A percentile compares a stretch with the other conserved stretches of the same genome.
These are phyloP conservation scores for Eumeta japonica DNA, from an alignment of 1,140 invertebrate genomes.

Conservation along the genomic window DNA sequence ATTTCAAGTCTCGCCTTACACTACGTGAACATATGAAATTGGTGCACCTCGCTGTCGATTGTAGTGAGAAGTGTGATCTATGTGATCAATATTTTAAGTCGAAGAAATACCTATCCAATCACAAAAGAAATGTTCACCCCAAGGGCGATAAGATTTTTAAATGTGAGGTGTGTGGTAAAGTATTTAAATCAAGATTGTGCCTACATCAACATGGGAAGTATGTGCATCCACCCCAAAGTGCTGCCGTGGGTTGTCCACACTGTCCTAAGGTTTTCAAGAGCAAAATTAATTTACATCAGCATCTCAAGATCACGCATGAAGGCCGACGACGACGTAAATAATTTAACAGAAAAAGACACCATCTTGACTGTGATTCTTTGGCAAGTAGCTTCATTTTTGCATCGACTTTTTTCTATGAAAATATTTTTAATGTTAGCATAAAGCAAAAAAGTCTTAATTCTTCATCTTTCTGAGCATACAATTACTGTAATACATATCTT, in stretches of 20 bases:
- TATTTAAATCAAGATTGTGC: slow-evolving; percentile 15
- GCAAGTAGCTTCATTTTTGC: no score
- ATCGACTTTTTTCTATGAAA: no score
- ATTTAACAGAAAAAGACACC: no score
- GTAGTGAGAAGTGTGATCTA: slow-evolving; percentile 12
- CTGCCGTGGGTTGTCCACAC: slow-evolving; percentile 14
- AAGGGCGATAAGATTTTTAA: slow-evolving; percentile 14
- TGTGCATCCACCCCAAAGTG: slow-evolving; percentile 16
- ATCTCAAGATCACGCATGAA: slow-evolving; percentile 14
- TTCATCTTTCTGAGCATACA: no score
- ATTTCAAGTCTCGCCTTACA: slow-evolving; percentile 16
- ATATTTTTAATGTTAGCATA: no score
- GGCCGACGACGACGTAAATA: no score
- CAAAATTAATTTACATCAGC: slow-evolving; percentile 13
- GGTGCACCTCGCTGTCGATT: slow-evolving; percentile 15
- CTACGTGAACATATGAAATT: slow-evolving; percentile 15
- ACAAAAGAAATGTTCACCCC: slow-evolving; percentile 19
- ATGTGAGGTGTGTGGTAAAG: slow-evolving; percentile 15
- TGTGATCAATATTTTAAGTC: slow-evolving; percentile 18
- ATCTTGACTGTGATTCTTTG: no score
- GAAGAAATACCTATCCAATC: slow-evolving; percentile 16
- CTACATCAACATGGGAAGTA: slow-evolving; percentile 18
- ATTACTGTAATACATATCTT: no score
- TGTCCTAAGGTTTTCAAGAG: slow-evolving; percentile 17
- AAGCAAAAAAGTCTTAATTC: no score